Conservation (phyloP, 2,888 invertebrate species). For the Lasioglossum zephyrum region DNA sequence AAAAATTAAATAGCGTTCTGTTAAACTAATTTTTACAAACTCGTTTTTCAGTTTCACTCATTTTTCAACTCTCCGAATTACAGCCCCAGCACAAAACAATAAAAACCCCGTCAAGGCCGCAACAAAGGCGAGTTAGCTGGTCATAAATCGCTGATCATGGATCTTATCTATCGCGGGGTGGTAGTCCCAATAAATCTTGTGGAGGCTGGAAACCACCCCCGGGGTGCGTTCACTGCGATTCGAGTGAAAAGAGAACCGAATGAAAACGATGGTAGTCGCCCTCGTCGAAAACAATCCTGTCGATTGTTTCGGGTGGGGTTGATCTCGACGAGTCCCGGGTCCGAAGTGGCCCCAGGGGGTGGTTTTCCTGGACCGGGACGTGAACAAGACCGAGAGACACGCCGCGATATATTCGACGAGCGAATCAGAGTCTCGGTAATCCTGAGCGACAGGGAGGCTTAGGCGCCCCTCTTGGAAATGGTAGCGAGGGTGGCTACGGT, state of each 20-base stretch:
- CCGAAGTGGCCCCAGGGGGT: slow-evolving; percentile 56
- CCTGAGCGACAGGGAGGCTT: slow-evolving; percentile 74
- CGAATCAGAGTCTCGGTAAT: slow-evolving; percentile 71
- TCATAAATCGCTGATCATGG: slow-evolving; percentile 11
- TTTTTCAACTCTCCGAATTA: not conserved
- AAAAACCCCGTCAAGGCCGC: not conserved
- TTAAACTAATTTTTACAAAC: too few species aligned
- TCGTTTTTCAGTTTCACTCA: too few species aligned
- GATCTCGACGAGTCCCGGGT: slow-evolving; percentile 41
- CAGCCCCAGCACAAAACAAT: not conserved
- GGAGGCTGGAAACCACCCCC: slow-evolving; percentile 11
- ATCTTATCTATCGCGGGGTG: not conserved
- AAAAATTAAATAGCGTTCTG: too few species aligned
- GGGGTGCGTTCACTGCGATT: not conserved
- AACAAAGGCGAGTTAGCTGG: not conserved
- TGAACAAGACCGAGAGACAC: slow-evolving; percentile 49
- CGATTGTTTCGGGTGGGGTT: slow-evolving; percentile 40
- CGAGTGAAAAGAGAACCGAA: slow-evolving; percentile 21
- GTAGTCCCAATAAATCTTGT: slow-evolving; percentile 5
- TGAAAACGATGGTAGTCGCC: slow-evolving; percentile 23
- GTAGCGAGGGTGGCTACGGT: slow-evolving; percentile 63
- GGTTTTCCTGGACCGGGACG: slow-evolving; percentile 55
- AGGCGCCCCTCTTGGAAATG: slow-evolving; percentile 70
- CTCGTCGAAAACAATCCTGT: slow-evolving; percentile 45
- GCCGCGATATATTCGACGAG: slow-evolving; percentile 62